Evolutionary conservation across 2,797 vertebrate species (phyloP).

Genomic region (Crypturellus tataupa): DNA sequence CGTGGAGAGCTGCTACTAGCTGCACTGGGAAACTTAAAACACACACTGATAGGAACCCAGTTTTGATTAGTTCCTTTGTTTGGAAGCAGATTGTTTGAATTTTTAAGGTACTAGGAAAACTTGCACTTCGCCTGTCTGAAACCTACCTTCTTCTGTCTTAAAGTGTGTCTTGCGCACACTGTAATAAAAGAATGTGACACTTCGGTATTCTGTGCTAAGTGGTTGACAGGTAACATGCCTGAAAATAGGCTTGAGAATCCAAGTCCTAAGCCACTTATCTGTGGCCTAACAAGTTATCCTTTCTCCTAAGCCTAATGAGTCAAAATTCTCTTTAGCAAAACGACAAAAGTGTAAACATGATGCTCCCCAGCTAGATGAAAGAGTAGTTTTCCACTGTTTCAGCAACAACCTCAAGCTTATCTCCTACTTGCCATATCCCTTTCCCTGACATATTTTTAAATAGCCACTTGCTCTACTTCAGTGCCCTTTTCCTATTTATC

Average conservation of each 20-base stretch:
- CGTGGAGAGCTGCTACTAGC: not conserved
- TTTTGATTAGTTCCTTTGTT: conserved; percentile 22
- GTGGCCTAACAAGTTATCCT: not conserved
- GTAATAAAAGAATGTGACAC: not conserved
- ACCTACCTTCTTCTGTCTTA: not conserved
- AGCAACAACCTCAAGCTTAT: not conserved
- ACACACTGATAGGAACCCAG: not conserved
- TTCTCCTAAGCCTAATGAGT: not conserved
- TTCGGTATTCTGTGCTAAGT: not conserved
- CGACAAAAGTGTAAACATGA: not conserved
- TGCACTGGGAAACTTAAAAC: not conserved
- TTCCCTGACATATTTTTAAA: not conserved
- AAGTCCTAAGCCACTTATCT: not conserved
- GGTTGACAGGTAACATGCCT: not conserved
- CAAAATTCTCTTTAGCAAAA: not conserved
- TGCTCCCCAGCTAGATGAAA: not conserved
- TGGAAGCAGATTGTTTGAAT: conserved; percentile 18
- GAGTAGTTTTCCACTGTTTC: not conserved
- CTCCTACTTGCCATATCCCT: not conserved
- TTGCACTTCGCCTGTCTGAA: conserved; percentile 9
- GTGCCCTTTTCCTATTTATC: not conserved
- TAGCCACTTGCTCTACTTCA: not conserved
- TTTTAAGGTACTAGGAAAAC: not conserved
- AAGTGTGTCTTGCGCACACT: not conserved
- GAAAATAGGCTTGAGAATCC: not conserved